Conservation (phyloP, 2,888 invertebrate genomes). For the Lycophotia porphyrea region DNA sequence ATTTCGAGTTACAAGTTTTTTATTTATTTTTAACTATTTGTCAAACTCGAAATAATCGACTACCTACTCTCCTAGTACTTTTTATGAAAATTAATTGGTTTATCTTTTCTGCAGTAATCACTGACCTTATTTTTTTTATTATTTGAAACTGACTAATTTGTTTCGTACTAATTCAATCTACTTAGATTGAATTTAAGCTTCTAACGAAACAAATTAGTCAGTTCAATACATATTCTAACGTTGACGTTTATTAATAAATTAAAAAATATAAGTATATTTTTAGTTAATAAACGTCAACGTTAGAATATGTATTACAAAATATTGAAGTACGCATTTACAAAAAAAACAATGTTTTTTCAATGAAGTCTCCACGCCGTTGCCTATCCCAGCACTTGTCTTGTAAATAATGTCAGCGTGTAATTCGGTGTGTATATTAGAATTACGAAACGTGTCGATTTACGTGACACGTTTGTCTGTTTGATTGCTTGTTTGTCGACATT, state of each 20-base stretch:
- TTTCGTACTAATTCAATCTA: too few relatives aligned
- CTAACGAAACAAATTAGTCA: too few relatives aligned
- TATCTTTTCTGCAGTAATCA: too few relatives aligned
- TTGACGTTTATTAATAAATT: too few relatives aligned
- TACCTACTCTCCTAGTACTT: neutral
- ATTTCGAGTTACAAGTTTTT: neutral
- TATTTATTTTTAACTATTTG: neutral
- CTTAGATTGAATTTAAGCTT: too few relatives aligned
- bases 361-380: conserved; percentile 56
- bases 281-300: neutral
- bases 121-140: too few relatives aligned
- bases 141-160: neutral
- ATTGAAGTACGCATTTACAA: neutral
- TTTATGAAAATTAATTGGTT: neutral
- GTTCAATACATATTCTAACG: too few relatives aligned
- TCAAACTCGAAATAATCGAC: neutral
- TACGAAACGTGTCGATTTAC: conserved; percentile 75
- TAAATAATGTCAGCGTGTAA: conserved; percentile 73
- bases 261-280: too few relatives aligned
- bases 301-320: neutral
- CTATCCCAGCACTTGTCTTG: conserved; percentile 64
- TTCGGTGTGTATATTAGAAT: conserved; percentile 77
- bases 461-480: conserved; percentile 64
- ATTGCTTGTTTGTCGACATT: conserved; percentile 61
- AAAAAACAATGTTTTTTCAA: neutral